Evolutionary conservation across 2,113 vertebrate genomes (phyloP), one percentile per base, ranked within the genome.

Genomic region (Tetrao urogallus): DNA sequence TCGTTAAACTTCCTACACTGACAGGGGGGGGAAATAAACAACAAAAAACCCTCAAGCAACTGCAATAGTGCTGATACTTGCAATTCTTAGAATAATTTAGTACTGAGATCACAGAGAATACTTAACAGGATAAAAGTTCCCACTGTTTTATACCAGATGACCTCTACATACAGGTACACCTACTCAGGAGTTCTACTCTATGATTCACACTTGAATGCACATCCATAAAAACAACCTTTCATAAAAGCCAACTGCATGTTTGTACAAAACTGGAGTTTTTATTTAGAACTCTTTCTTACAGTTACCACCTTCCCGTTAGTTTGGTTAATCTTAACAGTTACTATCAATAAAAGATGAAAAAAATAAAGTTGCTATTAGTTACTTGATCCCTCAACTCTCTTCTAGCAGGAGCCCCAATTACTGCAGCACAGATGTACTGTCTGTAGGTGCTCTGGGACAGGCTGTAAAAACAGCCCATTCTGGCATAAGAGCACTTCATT

Each of bases 101-200:
- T 81, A 65, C 88, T 88, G 86, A 95, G 65, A 94, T 94, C 80
- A 94, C 65, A 86, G 47, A 88, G 86, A 88, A 95, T 88, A 52
- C 61, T 88, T 94, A 78, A 80, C 28, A 65, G 70, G 52, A 86
- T 74, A 81, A 94, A 61, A 45, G 66, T 71, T 84, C 45, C 36
- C 60, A 42, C 82, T 67, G 34, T 47, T 88, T 86, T 88, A 48
- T 88, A 91, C 78, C 47, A 90, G 74, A 77, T 88, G 34, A 84
- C 86, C 92, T 90, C 40, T 76, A n/a, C 0, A 0, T 65, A 32
- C 13, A 73, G 47, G 8, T 90, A 38, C 22, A 43, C 58, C 22
- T 57, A 65, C 56, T 86, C 73, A 72, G 70, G 86, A 92, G 64
- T 90, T 77, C 43, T 8, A 5, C 18, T 93, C 3, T 86, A 21